Percentiles rank a stretch among this genome's conserved stretches.
Conservation (phyloP, 2,113 vertebrate genomes). For the Nibea coibor region DNA sequence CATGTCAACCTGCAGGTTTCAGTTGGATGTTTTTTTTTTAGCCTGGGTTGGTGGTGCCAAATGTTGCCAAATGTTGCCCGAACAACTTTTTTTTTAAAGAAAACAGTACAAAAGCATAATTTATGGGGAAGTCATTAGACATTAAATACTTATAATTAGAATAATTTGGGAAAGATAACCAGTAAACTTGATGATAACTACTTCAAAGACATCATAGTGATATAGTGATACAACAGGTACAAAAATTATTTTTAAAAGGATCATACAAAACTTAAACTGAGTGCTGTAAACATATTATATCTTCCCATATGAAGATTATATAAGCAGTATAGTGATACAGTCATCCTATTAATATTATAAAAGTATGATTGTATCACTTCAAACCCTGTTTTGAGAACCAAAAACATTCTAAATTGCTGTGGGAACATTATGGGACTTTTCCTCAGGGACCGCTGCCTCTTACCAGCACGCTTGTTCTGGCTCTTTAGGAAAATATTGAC, state of each 20-base stretch:
- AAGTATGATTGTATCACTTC: background rate
- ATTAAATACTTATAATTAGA: no score
- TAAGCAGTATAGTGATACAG: no score
- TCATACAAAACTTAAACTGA: background rate
- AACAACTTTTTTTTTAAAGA: no score
- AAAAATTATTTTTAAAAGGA: background rate
- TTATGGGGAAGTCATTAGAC: background rate
- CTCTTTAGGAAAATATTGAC: slow-evolving; percentile 50
- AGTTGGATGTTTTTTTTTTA: background rate
- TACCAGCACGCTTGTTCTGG: slow-evolving; percentile 44
- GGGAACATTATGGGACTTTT: background rate
- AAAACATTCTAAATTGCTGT: background rate
- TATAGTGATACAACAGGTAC: background rate
- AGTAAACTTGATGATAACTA: no score
- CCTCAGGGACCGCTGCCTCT: background rate
- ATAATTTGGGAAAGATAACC: background rate
- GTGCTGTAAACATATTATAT: background rate
- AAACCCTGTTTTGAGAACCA: background rate
- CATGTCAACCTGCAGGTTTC: background rate
- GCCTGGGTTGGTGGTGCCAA: background rate
- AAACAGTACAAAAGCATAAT: background rate
- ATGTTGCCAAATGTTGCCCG: slow-evolving; percentile 19
- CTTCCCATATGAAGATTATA: no score
- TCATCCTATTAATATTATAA: background rate
- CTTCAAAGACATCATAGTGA: background rate